phyloP scores from a whole-genome alignment of 2,113 vertebrate species.

The Python bivittatus region DNA sequence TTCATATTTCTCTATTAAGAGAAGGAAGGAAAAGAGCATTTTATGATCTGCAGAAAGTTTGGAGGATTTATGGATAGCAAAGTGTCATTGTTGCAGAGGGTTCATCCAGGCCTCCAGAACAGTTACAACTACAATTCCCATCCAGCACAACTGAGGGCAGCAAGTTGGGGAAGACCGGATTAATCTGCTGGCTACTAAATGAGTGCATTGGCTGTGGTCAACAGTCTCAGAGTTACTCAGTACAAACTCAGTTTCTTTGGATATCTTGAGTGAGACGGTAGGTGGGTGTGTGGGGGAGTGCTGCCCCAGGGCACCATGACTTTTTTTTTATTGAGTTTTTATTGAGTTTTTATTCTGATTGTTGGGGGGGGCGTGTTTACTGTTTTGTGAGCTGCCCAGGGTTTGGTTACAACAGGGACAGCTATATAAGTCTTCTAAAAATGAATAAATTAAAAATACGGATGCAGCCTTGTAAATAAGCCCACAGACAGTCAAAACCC shows the following conservation, averaged over 20 bases:
- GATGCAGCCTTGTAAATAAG: not conserved
- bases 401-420: not conserved
- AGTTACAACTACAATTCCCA: not conserved
- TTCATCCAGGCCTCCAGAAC: not conserved
- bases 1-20: conserved; percentile 3
- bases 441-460: not conserved
- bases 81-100: not conserved
- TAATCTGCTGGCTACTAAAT: too few relatives aligned
- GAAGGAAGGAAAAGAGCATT: not conserved
- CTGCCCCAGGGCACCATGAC: not conserved
- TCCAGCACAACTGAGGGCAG: not conserved
- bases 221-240: not conserved
- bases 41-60: not conserved
- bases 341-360: not conserved
- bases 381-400: not conserved
- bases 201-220: not conserved
- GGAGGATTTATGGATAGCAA: not conserved
- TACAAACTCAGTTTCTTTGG: not conserved
- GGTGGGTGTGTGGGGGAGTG: not conserved
- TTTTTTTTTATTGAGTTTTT: not conserved
- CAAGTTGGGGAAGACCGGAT: not conserved
- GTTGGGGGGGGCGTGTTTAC: not conserved
- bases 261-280: not conserved
- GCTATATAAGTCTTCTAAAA: not conserved
- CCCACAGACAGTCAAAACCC: not conserved